These are phyloP conservation scores for Leucopsar rothschildi DNA, from an alignment of 2,113 vertebrate genomes.

Conservation along the genomic window DNA sequence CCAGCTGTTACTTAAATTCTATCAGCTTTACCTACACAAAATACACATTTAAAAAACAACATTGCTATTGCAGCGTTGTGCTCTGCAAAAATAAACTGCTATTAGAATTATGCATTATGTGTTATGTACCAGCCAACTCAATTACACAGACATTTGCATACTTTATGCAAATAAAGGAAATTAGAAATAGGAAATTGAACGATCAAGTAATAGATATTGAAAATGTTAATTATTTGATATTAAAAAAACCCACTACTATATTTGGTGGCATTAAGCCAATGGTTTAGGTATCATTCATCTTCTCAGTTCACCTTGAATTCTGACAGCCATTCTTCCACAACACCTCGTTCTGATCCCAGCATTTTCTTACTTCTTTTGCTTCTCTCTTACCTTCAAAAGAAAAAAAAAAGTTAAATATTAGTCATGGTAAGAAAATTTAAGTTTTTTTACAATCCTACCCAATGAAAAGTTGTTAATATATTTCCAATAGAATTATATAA, in stretches of 20 bases:
- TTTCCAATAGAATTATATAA: neutral
- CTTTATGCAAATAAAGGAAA: neutral
- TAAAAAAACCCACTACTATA: fast-evolving
- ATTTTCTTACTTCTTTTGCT: slow-evolving; percentile 81
- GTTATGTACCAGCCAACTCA: neutral
- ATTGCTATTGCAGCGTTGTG: neutral
- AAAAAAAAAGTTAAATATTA: neutral
- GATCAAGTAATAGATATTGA: neutral
- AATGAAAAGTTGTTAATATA: neutral
- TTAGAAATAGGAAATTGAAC: neutral
- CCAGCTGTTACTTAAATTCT: neutral
- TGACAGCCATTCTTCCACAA: slow-evolving; percentile 98
- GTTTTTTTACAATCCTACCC: neutral
- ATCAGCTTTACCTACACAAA: neutral
- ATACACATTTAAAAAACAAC: neutral
- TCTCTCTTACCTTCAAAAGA: slow-evolving; percentile 63
- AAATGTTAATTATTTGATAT: neutral
- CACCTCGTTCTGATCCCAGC: slow-evolving; percentile 88
- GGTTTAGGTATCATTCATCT: neutral
- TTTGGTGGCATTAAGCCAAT: neutral
- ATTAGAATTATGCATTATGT: neutral
- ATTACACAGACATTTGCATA: neutral
- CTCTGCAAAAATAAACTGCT: neutral
- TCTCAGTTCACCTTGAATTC: slow-evolving; percentile 93
- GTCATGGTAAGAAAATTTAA: neutral